Base-by-base conservation (phyloP, 2,113 vertebrate species). In the Furnarius figulus region DNA sequence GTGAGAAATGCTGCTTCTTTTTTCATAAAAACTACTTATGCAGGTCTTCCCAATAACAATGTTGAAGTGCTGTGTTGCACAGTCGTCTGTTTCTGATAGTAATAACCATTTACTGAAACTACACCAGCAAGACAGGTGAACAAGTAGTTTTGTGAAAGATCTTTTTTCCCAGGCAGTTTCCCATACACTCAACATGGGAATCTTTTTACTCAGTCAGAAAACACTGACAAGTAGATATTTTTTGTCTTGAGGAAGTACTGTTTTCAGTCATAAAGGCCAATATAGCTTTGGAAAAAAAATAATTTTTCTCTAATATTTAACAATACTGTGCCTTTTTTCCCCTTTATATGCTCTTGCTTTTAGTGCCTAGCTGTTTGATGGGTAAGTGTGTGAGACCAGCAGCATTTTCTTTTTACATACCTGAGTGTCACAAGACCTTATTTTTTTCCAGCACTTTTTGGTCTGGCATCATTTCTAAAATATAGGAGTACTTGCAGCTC, bases 111-210 rank as follows among this genome's bases (percentile, higher is more conserved):
- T 90, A 61, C 24, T 73, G 40, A 15, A 79, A 8, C 31, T 93
- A 21, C 12, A 50, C 49, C 74, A 87, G 14, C 70, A 61, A 62
- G 37, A 53, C 49, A 86, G 31, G 22, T 22, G 22, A 83, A 70
- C 24, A 53, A 39, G n/a, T 27, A 28, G 28, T 67, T 87, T 31
- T 30, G 16, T 71, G 50, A 33, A 82, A 61, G 10, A 46, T 25
- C 23, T 47, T 35, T 63, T 59, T 55, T 72, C n/a, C 24, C 30
- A 63, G 13, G 10, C 37, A 24, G 2, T 62, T 81, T 55, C 23
- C 42, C 2, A 5, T 52, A 13, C 12, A 27, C 16, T 23, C 28
- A 42, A 0, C 10, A 7, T 31, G 16, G 14, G 10, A 4, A 56
- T 88, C 33, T 12, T 82, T 93, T 82, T 85, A 73, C 16, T 80